Evolutionary conservation across 2,797 vertebrate genomes (phyloP).

Genomic region (Pelodytes ibericus): DNA sequence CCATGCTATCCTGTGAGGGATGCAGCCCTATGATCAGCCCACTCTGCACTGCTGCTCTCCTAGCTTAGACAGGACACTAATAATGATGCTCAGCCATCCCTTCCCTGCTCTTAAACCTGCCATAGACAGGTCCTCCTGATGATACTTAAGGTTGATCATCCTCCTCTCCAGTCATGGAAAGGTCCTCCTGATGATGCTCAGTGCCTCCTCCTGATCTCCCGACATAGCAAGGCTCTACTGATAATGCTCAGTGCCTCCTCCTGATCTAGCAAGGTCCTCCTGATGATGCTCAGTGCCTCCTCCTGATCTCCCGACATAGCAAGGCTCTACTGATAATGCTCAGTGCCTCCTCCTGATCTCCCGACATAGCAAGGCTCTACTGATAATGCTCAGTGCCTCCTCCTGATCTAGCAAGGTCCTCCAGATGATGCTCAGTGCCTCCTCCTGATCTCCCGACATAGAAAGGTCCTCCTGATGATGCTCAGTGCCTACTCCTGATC

Average conservation of each 20-base stretch:
- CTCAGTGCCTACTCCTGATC: too few relatives aligned
- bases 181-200: constrained; percentile 19
- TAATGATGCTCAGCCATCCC: too few relatives aligned
- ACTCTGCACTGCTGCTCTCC: background rate
- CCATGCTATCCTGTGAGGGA: background rate
- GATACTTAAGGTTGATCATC: too few relatives aligned
- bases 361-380: background rate
- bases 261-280: background rate
- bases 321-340: too few relatives aligned
- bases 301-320: background rate
- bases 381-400: constrained; percentile 33
- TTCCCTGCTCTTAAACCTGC: too few relatives aligned
- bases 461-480: too few relatives aligned
- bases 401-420: constrained; percentile 12
- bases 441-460: too few relatives aligned
- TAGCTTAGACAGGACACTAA: too few relatives aligned
- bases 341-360: background rate
- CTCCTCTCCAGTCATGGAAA: background rate
- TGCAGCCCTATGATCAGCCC: background rate
- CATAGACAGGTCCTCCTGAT: too few relatives aligned
- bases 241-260: too few relatives aligned
- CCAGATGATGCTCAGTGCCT: too few relatives aligned
- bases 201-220: constrained; percentile 23
- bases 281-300: constrained; percentile 34
- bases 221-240: too few relatives aligned